phyloP scores from a whole-genome alignment of 2,113 vertebrate genomes.

The Myiagra hebetior region DNA sequence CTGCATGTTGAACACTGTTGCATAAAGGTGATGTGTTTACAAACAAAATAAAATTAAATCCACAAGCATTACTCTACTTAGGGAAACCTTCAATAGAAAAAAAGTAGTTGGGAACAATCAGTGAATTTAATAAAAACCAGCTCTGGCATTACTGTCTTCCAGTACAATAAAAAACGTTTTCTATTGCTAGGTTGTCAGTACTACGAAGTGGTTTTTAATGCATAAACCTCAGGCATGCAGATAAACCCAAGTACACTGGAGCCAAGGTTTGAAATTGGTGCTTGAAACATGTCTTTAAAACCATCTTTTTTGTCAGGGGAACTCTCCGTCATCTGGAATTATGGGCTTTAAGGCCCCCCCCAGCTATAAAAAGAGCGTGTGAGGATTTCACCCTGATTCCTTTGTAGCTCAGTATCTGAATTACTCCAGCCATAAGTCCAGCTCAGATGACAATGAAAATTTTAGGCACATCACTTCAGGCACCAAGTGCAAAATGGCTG shows the following conservation, averaged over 20 bases:
- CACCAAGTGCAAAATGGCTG: not conserved
- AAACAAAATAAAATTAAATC: not conserved
- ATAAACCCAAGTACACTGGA: not conserved
- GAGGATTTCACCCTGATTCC: not conserved
- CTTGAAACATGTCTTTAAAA: not conserved
- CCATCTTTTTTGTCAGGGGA: not conserved
- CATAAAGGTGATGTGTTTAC: not conserved
- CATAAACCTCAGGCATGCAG: constrained; percentile 8
- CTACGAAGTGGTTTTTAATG: not conserved
- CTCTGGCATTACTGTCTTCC: not conserved
- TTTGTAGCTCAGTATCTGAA: not conserved
- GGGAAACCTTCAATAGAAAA: not conserved
- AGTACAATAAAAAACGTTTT: not conserved
- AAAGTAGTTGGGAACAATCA: not conserved
- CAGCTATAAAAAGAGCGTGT: not conserved
- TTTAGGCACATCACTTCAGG: not conserved
- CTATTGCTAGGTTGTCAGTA: not conserved
- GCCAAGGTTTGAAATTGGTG: not conserved
- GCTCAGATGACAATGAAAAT: not conserved
- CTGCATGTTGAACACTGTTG: not conserved
- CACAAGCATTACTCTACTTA: not conserved
- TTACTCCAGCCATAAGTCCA: not conserved
- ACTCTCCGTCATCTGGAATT: not conserved
- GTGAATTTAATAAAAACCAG: not conserved
- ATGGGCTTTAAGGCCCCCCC: not conserved